Base-by-base conservation (phyloP, 2,888 invertebrate genomes). In the Acanthoscelides obtectus region DNA sequence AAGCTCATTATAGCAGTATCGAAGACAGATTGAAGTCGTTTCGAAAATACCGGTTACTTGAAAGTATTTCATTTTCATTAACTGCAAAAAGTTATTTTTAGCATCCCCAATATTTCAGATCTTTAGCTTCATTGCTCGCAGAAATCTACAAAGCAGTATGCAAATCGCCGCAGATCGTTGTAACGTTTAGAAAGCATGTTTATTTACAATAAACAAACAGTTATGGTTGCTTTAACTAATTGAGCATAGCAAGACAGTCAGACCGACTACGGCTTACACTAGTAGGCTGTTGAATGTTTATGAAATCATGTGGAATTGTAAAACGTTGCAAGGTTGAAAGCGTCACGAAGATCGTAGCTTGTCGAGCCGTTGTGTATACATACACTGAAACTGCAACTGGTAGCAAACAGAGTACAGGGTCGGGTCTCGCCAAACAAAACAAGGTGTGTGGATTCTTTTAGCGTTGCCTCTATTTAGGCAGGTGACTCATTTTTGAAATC, bases 231-330 rank as follows among this genome's bases (percentile, higher is more conserved):
- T 45, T 12, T 12, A 12, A 45, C 45, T 45, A 45, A 45, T 45
- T 45, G 45, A 12, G 45, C 45, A 45, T 12, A 45, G 45, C 45
- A 17, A 45, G 12, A 45, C 12, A 45, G 45, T 45, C 12, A 45
- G 45, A 12, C 45, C 45, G 45, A 45, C 45, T 6, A 45, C 45
- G 17, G 45, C 45, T 6, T 12, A 45, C 45, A n/a, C n/a, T n/a
- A 45, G 45, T 45, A 45, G 45, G 45, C 45, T 45, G 45, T n/a
- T n/a, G n/a, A n/a, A n/a, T 19, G 8, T 66, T 66, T 66, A 66
- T 66, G 66, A 66, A 66, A 66, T 66, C 22, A 66, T 66, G 22
- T 66, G 66, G 66, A 66, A 66, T 66, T 66, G 66, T 66, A n/a
- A 22, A 45, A 45, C 45, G 66, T 8, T 66, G 66, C 66, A 66